A percentile compares a stretch with the other conserved stretches of the same genome.
Conservation (phyloP, 2,797 vertebrate species). For the Myiothlypis coronata region DNA sequence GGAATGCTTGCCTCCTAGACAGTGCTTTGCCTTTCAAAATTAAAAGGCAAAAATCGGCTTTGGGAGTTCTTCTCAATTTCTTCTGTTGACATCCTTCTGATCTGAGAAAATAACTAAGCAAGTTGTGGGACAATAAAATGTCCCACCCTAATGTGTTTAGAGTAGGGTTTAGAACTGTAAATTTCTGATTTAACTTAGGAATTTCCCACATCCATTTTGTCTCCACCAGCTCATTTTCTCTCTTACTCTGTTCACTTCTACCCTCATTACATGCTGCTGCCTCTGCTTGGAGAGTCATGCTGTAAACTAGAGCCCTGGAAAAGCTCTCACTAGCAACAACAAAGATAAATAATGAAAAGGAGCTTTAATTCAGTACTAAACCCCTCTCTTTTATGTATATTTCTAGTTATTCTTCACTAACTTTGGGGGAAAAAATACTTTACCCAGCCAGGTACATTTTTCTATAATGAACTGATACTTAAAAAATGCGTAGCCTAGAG, state of each 20-base stretch:
- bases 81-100: neutral
- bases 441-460: neutral
- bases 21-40: neutral
- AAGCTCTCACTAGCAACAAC: neutral
- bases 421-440: fast-evolving
- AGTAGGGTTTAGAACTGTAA: neutral
- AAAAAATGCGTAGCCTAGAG: neutral
- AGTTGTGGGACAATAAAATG: neutral
- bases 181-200: neutral
- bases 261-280: neutral
- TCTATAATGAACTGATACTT: neutral
- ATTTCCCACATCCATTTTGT: neutral
- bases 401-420: neutral
- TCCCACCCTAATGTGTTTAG: neutral
- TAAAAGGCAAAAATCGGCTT: neutral
- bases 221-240: neutral
- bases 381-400: fast-evolving
- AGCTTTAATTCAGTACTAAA: neutral
- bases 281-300: neutral
- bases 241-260: neutral
- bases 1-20: neutral
- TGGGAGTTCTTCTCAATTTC: neutral
- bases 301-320: neutral
- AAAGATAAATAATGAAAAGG: neutral
- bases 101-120: neutral